Conservation (phyloP, 2,113 vertebrate genomes). For the Bos javanicus region DNA sequence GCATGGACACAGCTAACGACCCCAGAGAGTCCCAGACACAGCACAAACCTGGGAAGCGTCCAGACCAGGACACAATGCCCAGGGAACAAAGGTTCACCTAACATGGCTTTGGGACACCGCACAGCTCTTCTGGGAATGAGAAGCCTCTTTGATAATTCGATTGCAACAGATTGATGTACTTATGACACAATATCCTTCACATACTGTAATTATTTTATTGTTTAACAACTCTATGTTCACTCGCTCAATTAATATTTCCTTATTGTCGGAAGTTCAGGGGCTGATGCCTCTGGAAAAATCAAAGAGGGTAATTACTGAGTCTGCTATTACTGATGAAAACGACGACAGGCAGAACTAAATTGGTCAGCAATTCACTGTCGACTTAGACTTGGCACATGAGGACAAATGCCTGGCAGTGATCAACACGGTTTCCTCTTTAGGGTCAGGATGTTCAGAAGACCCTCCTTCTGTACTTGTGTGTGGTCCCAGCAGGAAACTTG, state of each 20-base stretch:
- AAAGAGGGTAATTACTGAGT: neutral
- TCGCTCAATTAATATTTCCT: neutral
- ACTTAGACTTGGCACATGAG: neutral
- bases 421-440: neutral
- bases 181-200: neutral
- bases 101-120: neutral
- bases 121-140: neutral
- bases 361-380: neutral
- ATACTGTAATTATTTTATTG: neutral
- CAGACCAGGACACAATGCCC: neutral
- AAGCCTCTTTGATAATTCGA: neutral
- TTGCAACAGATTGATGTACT: neutral
- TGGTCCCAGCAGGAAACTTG: neutral
- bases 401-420: neutral
- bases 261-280: neutral
- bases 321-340: neutral
- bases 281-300: neutral
- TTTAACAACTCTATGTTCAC: neutral
- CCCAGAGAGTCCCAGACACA: neutral
- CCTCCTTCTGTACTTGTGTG: neutral
- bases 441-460: neutral
- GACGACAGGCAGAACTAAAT: neutral
- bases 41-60: neutral
- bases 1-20: fast-evolving
- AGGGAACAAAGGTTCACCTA: neutral